Conservation (phyloP, 2,797 vertebrate genomes). For the Gambusia yucatana region DNA sequence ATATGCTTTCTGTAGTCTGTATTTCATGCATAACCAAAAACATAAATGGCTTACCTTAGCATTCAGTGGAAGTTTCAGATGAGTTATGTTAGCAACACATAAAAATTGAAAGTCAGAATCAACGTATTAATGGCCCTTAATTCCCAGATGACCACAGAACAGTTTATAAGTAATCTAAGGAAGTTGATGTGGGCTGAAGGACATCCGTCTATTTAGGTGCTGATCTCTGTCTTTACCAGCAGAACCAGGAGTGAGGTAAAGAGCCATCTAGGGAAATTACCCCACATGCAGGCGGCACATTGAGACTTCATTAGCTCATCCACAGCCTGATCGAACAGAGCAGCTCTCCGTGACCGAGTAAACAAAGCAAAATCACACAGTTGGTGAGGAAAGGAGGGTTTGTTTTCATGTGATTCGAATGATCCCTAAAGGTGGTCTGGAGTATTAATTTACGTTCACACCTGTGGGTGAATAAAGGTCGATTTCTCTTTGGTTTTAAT, state of each 20-base stretch:
- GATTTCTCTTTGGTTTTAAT: constrained; percentile 37
- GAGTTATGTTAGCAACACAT: neutral
- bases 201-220: constrained; percentile 52
- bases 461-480: constrained; percentile 14
- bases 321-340: constrained; percentile 63
- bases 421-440: constrained; percentile 33
- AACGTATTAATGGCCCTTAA: neutral
- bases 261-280: constrained; percentile 76
- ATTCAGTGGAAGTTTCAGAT: constrained; percentile 14
- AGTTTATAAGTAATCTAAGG: constrained; percentile 2
- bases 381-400: constrained; percentile 40
- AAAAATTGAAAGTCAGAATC: neutral
- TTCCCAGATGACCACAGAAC: constrained; percentile 12
- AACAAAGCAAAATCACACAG: constrained; percentile 66
- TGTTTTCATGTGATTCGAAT: constrained; percentile 40
- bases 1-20: neutral
- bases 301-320: constrained; percentile 75
- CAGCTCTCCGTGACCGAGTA: constrained; percentile 61
- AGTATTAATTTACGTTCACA: constrained; percentile 27
- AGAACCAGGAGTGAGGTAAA: constrained; percentile 54
- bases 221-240: constrained; percentile 61
- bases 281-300: constrained; percentile 71
- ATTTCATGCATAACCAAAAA: neutral
- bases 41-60: neutral
- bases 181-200: constrained; percentile 16